Base-by-base conservation (phyloP, 2,888 invertebrate genomes). In the Agrochola lota region DNA sequence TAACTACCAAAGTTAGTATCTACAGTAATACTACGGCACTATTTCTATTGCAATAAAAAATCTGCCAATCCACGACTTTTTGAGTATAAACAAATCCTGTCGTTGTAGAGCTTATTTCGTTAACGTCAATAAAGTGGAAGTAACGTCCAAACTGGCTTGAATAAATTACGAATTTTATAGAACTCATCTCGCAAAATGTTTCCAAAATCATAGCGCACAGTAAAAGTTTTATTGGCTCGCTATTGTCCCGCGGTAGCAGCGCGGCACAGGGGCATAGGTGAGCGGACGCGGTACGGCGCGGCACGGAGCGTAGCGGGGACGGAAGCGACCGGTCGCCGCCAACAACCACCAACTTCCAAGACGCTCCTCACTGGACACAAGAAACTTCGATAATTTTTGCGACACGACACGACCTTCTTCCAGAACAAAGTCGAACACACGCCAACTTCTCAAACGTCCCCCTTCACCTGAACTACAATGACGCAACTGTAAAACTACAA, bases 201-300 rank as follows among this genome's bases (percentile, higher is more conserved):
- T 94, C 92, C 91, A 93, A 95, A 95, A 95, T 95, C 94, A 95
- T 95, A 94, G 95, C 93, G 91, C 83, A 91, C 93, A 93, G 94
- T 95, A 95, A 95, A 96, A 96, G 93, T 95, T 96, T 95, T 95
- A 95, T 95, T 95, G 93, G 93, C 92, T 93, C 91, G 92, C 93
- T 93, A 94, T 95, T 94, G 94, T 94, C 93, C 93, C 91, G 88
- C 85, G 71, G 83, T 35, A 77, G 63, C 67, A 35, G 57, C 60
- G 73, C 68, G 74, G 77, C n/a, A 78, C 35, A 52, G 30, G 40
- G 67, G 66, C 64, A 83, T 89, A 90, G 90, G 87, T 80, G 80
- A 82, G 85, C 71, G 66, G 68, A 68, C 76, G 74, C 85, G 83
- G 78, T 67, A 63, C 83, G 77, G 79, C 62, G 75, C 80, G 75